phyloP scores from a whole-genome alignment of 2,888 invertebrate species.

The Pseudeuparius sepicola region DNA sequence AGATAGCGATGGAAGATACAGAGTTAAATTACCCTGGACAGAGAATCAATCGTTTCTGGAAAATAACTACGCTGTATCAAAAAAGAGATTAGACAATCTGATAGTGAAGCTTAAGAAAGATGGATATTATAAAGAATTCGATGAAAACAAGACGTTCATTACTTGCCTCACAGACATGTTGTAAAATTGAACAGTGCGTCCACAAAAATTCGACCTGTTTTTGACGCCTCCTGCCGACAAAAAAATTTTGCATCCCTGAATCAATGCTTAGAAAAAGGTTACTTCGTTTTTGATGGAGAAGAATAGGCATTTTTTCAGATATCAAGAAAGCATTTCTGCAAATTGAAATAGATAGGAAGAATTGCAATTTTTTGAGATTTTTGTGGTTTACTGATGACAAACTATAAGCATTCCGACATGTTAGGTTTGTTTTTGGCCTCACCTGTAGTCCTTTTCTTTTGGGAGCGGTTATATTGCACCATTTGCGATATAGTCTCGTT shows the following conservation, averaged over 20 bases:
- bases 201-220: slow-evolving; percentile 28
- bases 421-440: slow-evolving; percentile 20
- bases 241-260: slow-evolving; percentile 25
- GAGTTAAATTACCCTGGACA: too few relatives aligned
- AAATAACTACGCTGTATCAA: too few relatives aligned
- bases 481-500: slow-evolving; percentile 5
- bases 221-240: slow-evolving; percentile 26
- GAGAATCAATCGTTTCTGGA: too few relatives aligned
- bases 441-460: slow-evolving; percentile 21
- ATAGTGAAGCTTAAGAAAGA: too few relatives aligned
- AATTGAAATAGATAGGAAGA: slow-evolving; percentile 20
- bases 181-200: slow-evolving; percentile 11
- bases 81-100: too few relatives aligned
- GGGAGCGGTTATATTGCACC: slow-evolving; percentile 17
- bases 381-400: slow-evolving; percentile 21
- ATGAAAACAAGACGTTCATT: too few relatives aligned
- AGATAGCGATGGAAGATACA: too few relatives aligned
- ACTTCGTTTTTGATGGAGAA: slow-evolving; percentile 17
- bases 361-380: slow-evolving; percentile 27
- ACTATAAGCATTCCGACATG: slow-evolving; percentile 15
- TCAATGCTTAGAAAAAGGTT: slow-evolving; percentile 27
- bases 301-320: slow-evolving; percentile 23
- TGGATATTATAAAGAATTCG: too few relatives aligned
- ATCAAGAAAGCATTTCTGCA: slow-evolving; percentile 27
- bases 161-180: not conserved